phyloP scores from a whole-genome alignment of 2,888 invertebrate species.

The Agriopis aurantiaria region DNA sequence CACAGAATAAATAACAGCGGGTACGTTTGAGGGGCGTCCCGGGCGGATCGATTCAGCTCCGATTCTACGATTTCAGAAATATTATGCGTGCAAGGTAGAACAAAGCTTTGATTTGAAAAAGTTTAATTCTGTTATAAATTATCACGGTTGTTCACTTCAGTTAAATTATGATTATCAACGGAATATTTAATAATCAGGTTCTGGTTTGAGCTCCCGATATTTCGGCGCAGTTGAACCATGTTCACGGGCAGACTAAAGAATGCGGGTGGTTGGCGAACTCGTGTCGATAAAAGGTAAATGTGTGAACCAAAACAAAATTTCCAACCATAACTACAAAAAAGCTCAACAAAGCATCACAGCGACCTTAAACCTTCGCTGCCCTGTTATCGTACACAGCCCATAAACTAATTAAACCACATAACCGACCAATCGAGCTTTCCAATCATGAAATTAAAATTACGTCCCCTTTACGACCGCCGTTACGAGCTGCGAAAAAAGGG shows the following conservation, averaged over 20 bases:
- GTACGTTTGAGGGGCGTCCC: conserved; percentile 28
- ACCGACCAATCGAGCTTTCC: conserved; percentile 85
- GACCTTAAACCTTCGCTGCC: conserved; percentile 64
- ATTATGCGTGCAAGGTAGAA: conserved; percentile 9
- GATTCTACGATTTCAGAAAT: conserved; percentile 22
- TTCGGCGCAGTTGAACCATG: no score
- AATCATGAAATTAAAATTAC: conserved; percentile 86
- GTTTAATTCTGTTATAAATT: no score
- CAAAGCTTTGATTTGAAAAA: conserved; percentile 4
- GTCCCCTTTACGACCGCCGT: conserved; percentile 83
- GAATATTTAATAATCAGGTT: no score
- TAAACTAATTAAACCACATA: conserved; percentile 85
- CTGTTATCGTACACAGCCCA: conserved; percentile 75
- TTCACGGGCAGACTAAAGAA: no score
- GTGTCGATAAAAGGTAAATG: no score
- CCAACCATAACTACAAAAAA: background rate
- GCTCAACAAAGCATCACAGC: conserved; percentile 26
- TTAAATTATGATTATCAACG: no score
- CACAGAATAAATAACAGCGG: conserved; percentile 2
- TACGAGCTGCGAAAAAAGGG: conserved; percentile 87
- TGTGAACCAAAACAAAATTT: background rate
- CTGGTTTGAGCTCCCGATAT: no score
- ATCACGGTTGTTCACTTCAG: no score
- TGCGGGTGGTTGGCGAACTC: no score
- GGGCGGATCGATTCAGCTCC: conserved; percentile 43